Base-by-base conservation (phyloP, 2,888 invertebrate species). In the Chymomyza amoena region DNA sequence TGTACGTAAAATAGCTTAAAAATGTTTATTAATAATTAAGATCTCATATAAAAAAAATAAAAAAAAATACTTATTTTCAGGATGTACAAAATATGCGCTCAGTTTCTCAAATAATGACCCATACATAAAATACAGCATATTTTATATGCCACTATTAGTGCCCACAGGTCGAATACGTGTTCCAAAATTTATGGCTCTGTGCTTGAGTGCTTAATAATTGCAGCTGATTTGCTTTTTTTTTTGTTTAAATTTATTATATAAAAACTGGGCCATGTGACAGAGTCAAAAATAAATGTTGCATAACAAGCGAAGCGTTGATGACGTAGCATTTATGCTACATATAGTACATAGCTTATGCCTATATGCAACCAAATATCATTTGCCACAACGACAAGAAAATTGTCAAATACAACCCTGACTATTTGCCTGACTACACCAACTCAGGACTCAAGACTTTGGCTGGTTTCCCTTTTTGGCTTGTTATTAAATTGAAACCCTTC, bases 401-500 rank as follows among this genome's bases (percentile, higher is more conserved):
- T 57, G 57, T 25, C 57, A 18, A 57, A 57, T 6, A 13, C 1
- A 16, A n/a, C 51, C 51, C 13, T 6, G n/a, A n/a, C n/a, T 25
- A 25, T 25, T 25, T 25, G 25, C 25, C 25, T 25, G 25, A 54
- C 15, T 59, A 60, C 36, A 60, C 20, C 59, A 36, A n/a, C n/a
- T 51, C 66, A 62, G 61, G 65, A n/a, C 54, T 52, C 20, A 39
- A 61, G 68, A 73, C 64, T 59, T 66, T 66, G 64, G 66, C 60
- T 69, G 57, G 65, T 54, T 54, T 15, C 65, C 18, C 32, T 73
- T 63, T 25, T 62, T 64, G 13, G 10, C 18, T 39, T 52, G 36
- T 64, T 52, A 79, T 80, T 77, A 81, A 84, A 76, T 70, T 79
- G 70, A 75, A 72, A 75, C 80, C 81, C 77, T 73, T 76, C 28